These are phyloP conservation scores for Rhodinocichla rosea DNA, from an alignment of 2,113 vertebrate species.

Conservation along the genomic window DNA sequence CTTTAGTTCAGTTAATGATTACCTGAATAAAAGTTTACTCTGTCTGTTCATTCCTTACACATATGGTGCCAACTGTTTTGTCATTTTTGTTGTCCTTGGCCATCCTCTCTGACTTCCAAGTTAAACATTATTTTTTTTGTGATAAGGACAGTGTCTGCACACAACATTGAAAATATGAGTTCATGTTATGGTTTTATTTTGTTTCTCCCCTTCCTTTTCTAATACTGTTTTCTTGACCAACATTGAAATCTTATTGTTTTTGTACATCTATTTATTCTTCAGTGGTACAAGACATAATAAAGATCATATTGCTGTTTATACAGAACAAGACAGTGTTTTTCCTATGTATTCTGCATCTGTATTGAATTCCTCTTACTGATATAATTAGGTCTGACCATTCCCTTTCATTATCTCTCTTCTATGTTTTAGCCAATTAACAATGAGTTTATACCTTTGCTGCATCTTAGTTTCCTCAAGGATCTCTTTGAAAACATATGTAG, in stretches of 20 bases:
- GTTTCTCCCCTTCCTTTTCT: not conserved
- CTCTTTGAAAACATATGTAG: not conserved
- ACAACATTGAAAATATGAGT: not conserved
- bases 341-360: not conserved
- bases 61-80: fast-evolving
- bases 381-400: not conserved
- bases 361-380: not conserved
- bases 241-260: not conserved
- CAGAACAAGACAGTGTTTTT: not conserved
- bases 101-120: not conserved
- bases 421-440: not conserved
- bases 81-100: not conserved
- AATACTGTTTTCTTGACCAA: not conserved
- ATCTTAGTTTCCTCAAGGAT: not conserved
- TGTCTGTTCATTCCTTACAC: not conserved
- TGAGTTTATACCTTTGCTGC: not conserved
- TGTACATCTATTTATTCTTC: not conserved
- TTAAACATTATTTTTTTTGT: not conserved
- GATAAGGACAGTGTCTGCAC: not conserved
- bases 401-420: not conserved
- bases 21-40: not conserved
- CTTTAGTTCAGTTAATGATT: not conserved
- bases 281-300: not conserved
- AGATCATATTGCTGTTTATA: not conserved
- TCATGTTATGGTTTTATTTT: not conserved